A percentile compares a stretch with the other conserved stretches of the same genome.
These are phyloP conservation scores for Oreochromis mossambicus DNA, from an alignment of 2,797 vertebrate genomes.

Conservation along the genomic window DNA sequence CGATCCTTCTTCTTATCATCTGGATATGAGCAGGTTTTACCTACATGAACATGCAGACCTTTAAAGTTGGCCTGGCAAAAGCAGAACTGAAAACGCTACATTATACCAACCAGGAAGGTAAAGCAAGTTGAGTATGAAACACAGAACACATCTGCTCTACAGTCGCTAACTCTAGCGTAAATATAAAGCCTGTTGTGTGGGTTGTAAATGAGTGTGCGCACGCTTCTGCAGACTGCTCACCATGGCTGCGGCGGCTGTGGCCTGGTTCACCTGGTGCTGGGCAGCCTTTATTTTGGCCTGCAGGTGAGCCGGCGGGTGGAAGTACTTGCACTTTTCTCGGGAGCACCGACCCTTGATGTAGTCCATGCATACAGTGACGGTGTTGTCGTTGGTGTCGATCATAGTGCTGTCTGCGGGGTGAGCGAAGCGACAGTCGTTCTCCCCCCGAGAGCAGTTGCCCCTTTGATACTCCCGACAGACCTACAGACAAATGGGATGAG, in stretches of 20 bases:
- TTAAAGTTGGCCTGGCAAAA: constrained; percentile 31
- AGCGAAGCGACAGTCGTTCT: constrained; percentile 94
- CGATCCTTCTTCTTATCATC: constrained; percentile 49
- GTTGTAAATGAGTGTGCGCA: constrained; percentile 18
- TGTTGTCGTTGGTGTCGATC: constrained; percentile 99
- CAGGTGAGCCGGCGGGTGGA: constrained; percentile 95
- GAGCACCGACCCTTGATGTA: constrained; percentile 99
- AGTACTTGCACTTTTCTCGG: constrained; percentile 99
- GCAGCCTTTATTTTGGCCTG: constrained; percentile 99
- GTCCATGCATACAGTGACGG: constrained; percentile 98
- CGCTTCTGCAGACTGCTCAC: constrained; percentile 75
- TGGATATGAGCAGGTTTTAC: constrained; percentile 8
- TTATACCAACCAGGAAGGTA: constrained; percentile 8
- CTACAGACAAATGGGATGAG: constrained; percentile 51
- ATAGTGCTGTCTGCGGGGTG: constrained; percentile 96
- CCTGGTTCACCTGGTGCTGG: constrained; percentile 99
- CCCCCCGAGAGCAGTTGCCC: constrained; percentile 94
- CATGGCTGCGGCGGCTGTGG: constrained; percentile 96
- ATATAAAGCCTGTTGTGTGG: neutral
- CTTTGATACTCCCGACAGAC: constrained; percentile 98
- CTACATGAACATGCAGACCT: constrained; percentile 39
- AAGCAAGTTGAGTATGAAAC: constrained; percentile 20
- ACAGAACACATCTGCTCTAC: neutral
- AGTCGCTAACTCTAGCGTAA: neutral
- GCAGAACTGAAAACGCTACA: constrained; percentile 41